A percentile compares a stretch with the other conserved stretches of the same genome.
phyloP scores from a whole-genome alignment of 2,888 invertebrate species.

The Drosophila recens region DNA sequence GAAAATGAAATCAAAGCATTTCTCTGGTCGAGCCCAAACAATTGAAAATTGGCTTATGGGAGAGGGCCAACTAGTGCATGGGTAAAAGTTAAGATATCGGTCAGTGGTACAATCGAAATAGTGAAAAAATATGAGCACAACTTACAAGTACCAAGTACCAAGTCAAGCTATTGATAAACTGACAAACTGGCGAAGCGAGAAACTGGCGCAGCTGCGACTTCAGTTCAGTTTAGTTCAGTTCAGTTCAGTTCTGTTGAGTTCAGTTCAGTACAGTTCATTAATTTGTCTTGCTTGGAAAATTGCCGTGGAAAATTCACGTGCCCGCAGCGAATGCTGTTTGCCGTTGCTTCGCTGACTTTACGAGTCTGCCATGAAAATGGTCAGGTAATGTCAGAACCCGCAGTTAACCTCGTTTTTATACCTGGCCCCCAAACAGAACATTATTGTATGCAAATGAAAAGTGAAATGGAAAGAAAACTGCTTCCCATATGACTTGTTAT shows the following conservation, averaged over 20 bases:
- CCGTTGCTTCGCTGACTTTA: conserved; percentile 31
- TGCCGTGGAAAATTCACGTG: conserved; percentile 66
- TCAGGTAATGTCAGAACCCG: conserved; percentile 47
- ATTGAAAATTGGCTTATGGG: conserved; percentile 52
- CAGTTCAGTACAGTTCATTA: conserved; percentile 64
- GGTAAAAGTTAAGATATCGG: conserved; percentile 80
- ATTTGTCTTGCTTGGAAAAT: conserved; percentile 70
- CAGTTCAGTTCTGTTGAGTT: conserved; percentile 51
- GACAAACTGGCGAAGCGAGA: conserved; percentile 26
- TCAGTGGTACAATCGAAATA: conserved; percentile 70
- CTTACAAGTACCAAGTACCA: conserved; percentile 13
- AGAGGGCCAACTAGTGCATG: conserved; percentile 14
- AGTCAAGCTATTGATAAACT: conserved; percentile 48
- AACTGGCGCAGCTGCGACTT: conserved; percentile 64
- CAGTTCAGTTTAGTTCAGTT: neutral
- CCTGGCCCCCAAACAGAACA: conserved; percentile 52
- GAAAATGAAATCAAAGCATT: conserved; percentile 67
- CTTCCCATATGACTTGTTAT: conserved; percentile 37
- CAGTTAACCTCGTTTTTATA: conserved; percentile 69
- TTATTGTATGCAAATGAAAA: conserved; percentile 79
- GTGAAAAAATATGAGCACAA: conserved; percentile 38
- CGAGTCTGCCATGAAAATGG: conserved; percentile 55
- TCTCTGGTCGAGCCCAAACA: conserved; percentile 56
- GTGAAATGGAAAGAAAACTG: conserved; percentile 68
- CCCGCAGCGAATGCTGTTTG: conserved; percentile 43